Conservation (phyloP, 2,888 invertebrate genomes). For the Drosophila nr. perissopoda region DNA sequence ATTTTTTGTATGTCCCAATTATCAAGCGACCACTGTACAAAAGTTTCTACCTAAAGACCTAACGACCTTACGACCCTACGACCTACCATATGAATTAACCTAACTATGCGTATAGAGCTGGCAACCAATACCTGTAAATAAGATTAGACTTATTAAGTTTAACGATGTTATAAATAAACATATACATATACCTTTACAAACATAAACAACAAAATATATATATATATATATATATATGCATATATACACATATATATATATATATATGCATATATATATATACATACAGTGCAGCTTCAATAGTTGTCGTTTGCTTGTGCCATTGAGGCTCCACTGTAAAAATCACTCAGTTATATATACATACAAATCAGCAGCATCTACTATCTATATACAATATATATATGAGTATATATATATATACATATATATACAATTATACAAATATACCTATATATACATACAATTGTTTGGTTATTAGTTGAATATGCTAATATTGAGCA, state of each 20-base stretch:
- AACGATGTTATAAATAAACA: constrained; percentile 47
- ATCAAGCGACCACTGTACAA: constrained; percentile 8
- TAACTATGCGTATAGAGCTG: constrained; percentile 55
- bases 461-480: constrained; percentile 32
- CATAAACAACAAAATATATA: constrained; percentile 15
- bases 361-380: constrained; percentile 43
- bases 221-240: neutral
- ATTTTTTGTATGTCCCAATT: neutral
- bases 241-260: constrained; percentile 39
- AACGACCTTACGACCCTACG: constrained; percentile 6
- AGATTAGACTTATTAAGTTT: constrained; percentile 74
- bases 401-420: neutral
- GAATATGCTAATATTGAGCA: constrained; percentile 12
- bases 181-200: constrained; percentile 12
- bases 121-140: constrained; percentile 77
- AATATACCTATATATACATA: constrained; percentile 32
- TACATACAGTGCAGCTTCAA: constrained; percentile 38
- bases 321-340: constrained; percentile 37
- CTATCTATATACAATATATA: constrained; percentile 12
- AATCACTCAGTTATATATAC: constrained; percentile 24
- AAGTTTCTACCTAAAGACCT: constrained; percentile 9
- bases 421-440: constrained; percentile 36
- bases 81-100: constrained; percentile 44
- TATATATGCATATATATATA: constrained; percentile 38
- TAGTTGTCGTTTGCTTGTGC: constrained; percentile 10